Evolutionary conservation across 2,888 invertebrate genomes (phyloP).

Genomic region (Athalia rosae): DNA sequence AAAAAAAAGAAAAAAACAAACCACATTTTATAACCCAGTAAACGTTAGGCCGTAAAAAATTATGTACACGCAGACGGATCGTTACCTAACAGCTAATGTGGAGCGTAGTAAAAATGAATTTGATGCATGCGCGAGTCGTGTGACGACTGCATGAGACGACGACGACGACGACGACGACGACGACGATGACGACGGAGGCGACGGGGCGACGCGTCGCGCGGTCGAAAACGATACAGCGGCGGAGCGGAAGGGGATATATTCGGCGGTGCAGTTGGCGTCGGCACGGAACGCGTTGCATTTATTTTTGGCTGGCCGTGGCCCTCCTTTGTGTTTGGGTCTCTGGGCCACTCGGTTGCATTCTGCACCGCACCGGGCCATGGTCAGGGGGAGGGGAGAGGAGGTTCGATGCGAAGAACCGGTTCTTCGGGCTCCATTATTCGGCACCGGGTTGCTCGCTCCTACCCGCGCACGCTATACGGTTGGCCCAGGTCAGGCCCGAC

Average conservation of each 20-base stretch:
- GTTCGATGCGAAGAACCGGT: slow-evolving; percentile 33
- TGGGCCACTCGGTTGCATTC: slow-evolving; percentile 46
- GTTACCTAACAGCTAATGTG: too few species aligned
- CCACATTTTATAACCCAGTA: background rate
- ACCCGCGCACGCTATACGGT: slow-evolving; percentile 42
- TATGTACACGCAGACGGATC: too few species aligned
- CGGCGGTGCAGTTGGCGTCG: background rate
- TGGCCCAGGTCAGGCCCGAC: slow-evolving; percentile 28
- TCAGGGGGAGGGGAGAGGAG: slow-evolving; percentile 11
- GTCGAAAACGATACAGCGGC: slow-evolving; percentile 2
- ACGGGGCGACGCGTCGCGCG: background rate
- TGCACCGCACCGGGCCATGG: slow-evolving; percentile 39
- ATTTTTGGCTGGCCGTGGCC: slow-evolving; percentile 72
- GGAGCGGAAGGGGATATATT: background rate
- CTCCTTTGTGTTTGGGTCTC: slow-evolving; percentile 62
- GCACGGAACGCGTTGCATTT: slow-evolving; percentile 49
- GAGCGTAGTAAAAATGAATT: too few species aligned
- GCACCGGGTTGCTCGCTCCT: background rate
- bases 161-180: background rate
- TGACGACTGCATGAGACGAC: background rate
- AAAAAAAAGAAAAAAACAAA: background rate
- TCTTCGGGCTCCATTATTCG: slow-evolving; percentile 25
- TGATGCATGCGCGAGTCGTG: too few species aligned
- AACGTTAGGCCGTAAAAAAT: too few species aligned
- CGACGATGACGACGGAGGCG: background rate